Base-by-base conservation (phyloP, 1,140 invertebrate species). In the Trissolcus basalis region DNA sequence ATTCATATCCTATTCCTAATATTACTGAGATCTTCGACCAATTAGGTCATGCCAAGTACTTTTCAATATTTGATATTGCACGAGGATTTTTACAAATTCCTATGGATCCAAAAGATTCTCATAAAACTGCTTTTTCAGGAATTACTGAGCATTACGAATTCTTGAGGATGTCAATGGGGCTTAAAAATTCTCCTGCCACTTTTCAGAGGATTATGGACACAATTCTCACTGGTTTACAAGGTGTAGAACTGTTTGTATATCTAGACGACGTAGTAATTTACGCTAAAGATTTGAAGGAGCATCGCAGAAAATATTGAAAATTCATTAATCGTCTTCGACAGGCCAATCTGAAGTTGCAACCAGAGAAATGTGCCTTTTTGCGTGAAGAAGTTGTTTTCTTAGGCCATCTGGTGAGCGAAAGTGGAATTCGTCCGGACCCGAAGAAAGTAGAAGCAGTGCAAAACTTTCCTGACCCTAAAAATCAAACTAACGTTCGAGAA, bases 201-300 rank as follows among this genome's bases (percentile, higher is more conserved):
- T 83, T 86, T 53, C 75, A 84, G 45, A 27, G 55, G 63, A n/a
- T n/a, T n/a, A n/a, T n/a, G n/a, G n/a, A n/a, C n/a, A n/a, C n/a
- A n/a, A n/a, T n/a, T n/a, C n/a, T 91, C 8, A 87, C 9, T 6
- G 53, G 53, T 13, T 39, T 39, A 39, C 53, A 55, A 36, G 53
- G 53, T 39, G 9, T 14, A n/a, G 41, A 27, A 13, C 4, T 54
- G 41, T 54, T 32, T 51, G 71, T 85, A 2, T 89, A 89, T 71
- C 36, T 90, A 0, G 89, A 89, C 72, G 88, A 45, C 8, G 13
- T 90, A 48, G 79, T 89, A 0, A 69, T 89, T 1, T 45, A 45
- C 8, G 69, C 69, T 1, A 53, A 10, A 33, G 47, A 43, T 11
- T 12, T 68, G 0, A n/a, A 39, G 19, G 54, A 69, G 19, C 65